phyloP scores from a whole-genome alignment of 2,113 vertebrate species.

The Brevimyrus niger region DNA sequence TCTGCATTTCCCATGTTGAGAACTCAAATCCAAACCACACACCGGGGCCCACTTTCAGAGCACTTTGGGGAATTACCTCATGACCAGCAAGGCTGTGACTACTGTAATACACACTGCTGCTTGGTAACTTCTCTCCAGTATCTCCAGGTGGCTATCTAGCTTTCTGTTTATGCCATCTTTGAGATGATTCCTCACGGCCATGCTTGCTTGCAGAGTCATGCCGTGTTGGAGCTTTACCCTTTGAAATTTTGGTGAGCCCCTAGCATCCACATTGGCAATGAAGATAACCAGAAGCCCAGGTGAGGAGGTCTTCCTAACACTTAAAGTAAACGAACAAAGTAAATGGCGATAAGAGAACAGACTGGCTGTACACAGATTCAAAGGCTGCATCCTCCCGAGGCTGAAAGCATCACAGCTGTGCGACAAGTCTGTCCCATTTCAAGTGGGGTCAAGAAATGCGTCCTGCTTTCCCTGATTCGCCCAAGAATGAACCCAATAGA shows the following conservation, averaged over 20 bases:
- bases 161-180: not conserved
- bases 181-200: not conserved
- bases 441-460: too few relatives aligned
- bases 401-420: not conserved
- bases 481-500: not conserved
- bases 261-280: not conserved
- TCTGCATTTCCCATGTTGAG: not conserved
- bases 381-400: not conserved
- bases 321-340: not conserved
- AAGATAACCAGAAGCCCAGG: not conserved
- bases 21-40: not conserved
- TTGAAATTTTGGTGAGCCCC: not conserved
- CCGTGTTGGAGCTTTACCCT: not conserved
- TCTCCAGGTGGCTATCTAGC: not conserved
- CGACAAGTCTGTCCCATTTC: not conserved
- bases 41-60: not conserved
- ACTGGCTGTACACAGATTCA: not conserved
- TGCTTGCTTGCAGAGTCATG: not conserved
- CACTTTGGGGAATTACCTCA: not conserved
- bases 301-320: not conserved
- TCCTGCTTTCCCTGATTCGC: not conserved
- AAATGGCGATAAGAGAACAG: not conserved
- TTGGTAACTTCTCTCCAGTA: not conserved
- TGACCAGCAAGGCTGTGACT: not conserved
- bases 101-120: not conserved